These are phyloP conservation scores for Acronicta alni DNA, from an alignment of 2,888 invertebrate genomes.

Conservation along the genomic window DNA sequence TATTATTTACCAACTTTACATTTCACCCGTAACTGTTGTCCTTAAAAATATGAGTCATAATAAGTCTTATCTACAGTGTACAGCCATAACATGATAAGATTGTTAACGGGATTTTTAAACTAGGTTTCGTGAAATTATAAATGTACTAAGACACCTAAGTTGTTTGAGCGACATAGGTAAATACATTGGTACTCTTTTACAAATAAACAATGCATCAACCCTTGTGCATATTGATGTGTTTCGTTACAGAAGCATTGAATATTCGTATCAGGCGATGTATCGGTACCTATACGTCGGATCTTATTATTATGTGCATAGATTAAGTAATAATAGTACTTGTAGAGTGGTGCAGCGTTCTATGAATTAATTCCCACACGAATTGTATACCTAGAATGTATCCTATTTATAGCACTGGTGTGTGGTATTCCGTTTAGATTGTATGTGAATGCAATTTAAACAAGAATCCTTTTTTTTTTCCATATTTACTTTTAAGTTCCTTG, in stretches of 20 bases:
- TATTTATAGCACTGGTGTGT: conserved; percentile 37
- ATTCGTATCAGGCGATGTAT: conserved; percentile 30
- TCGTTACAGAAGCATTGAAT: conserved; percentile 36
- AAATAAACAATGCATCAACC: conserved; percentile 8
- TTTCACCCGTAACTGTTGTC: background rate
- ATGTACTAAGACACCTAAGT: background rate
- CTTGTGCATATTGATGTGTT: conserved; percentile 16
- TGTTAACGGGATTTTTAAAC: conserved; percentile 5
- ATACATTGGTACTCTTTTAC: conserved; percentile 4
- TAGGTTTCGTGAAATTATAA: background rate
- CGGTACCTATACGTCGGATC: conserved; percentile 34
- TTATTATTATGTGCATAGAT: conserved; percentile 54
- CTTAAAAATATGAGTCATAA: conserved; percentile 20
- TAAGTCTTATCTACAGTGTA: conserved; percentile 25
- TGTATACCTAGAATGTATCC: conserved; percentile 13
- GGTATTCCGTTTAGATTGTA: conserved; percentile 8
- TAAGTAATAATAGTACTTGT: conserved; percentile 34
- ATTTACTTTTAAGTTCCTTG: too few species aligned
- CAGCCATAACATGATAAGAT: conserved; percentile 27
- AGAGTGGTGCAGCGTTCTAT: conserved; percentile 27
- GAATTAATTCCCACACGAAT: conserved; percentile 46
- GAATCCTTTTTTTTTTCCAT: conserved; percentile 18
- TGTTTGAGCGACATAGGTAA: background rate
- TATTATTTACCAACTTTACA: background rate
- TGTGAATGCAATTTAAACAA: conserved; percentile 7